Percentiles rank a stretch among this genome's conserved stretches.
phyloP scores from a whole-genome alignment of 2,113 vertebrate genomes.

The Craseonycteris thonglongyai region DNA sequence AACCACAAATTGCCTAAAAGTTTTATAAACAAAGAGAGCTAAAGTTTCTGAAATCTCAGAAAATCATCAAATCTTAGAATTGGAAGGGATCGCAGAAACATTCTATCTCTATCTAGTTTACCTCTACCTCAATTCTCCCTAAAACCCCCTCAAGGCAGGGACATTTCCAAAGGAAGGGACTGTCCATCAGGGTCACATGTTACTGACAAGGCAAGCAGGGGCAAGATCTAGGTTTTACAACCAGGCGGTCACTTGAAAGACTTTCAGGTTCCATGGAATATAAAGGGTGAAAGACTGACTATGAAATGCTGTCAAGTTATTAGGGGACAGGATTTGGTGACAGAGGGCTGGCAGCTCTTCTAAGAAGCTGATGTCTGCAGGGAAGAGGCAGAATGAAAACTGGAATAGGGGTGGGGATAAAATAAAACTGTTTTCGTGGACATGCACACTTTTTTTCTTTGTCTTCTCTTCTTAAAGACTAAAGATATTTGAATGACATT shows the following conservation, averaged over 20 bases:
- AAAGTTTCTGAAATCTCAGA: conserved; percentile 45
- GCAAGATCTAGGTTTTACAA: background rate
- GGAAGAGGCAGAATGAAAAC: background rate
- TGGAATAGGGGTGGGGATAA: background rate
- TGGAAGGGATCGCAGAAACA: background rate
- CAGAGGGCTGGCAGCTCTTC: background rate
- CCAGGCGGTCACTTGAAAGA: background rate
- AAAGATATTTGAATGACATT: background rate
- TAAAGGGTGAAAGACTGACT: background rate
- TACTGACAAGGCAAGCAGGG: no score
- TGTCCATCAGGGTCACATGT: background rate
- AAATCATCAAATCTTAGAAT: background rate
- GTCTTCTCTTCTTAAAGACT: background rate
- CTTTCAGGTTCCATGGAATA: background rate
- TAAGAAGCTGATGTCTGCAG: background rate
- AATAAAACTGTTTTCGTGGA: no score
- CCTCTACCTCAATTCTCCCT: background rate
- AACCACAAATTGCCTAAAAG: conserved; percentile 27
- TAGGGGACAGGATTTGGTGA: no score
- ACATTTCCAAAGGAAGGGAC: background rate
- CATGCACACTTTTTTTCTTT: background rate
- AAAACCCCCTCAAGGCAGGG: background rate
- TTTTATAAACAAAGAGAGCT: conserved; percentile 61
- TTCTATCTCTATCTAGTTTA: background rate
- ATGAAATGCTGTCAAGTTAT: background rate